Conservation (phyloP, 2,888 invertebrate genomes). For the Rhingia rostrata region DNA sequence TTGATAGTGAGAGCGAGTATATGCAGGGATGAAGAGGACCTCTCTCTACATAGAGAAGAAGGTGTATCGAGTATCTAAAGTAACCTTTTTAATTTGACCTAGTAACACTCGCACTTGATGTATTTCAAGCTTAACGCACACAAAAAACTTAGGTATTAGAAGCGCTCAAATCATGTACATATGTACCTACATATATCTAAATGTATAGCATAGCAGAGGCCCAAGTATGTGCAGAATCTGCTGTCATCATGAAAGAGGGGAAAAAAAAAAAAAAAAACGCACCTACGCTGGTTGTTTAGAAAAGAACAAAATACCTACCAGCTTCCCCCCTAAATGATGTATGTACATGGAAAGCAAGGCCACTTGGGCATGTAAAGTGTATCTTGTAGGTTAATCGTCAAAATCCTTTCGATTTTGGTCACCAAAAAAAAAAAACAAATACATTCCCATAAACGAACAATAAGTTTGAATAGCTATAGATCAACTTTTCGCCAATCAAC, state of each 20-base stretch:
- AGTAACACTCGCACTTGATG: slow-evolving; percentile 49
- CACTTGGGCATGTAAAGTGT: slow-evolving; percentile 26
- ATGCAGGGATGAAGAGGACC: too few species aligned
- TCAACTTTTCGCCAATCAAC: too few species aligned
- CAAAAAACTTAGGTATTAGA: background rate
- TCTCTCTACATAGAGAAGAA: too few species aligned
- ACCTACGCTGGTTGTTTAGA: slow-evolving; percentile 33
- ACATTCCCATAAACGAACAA: background rate
- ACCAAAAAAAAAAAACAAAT: background rate
- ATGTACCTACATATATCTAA: slow-evolving; percentile 7
- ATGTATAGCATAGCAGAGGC: slow-evolving; percentile 13
- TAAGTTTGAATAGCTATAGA: too few species aligned
- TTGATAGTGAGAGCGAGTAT: background rate
- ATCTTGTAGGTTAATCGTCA: slow-evolving; percentile 35
- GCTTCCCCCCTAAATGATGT: slow-evolving; percentile 35
- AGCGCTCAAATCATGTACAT: slow-evolving; percentile 16
- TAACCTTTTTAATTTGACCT: slow-evolving; percentile 42
- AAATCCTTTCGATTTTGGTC: slow-evolving; percentile 22
- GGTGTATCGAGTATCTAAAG: too few species aligned
- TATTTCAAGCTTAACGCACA: background rate
- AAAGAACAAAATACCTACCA: slow-evolving; percentile 25
- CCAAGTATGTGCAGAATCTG: slow-evolving; percentile 19
- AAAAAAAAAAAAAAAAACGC: slow-evolving; percentile 20
- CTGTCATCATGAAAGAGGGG: slow-evolving; percentile 11
- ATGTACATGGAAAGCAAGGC: slow-evolving; percentile 42